Base-by-base conservation (phyloP, 2,888 invertebrate species). In the Amphipyra tragopoginis region DNA sequence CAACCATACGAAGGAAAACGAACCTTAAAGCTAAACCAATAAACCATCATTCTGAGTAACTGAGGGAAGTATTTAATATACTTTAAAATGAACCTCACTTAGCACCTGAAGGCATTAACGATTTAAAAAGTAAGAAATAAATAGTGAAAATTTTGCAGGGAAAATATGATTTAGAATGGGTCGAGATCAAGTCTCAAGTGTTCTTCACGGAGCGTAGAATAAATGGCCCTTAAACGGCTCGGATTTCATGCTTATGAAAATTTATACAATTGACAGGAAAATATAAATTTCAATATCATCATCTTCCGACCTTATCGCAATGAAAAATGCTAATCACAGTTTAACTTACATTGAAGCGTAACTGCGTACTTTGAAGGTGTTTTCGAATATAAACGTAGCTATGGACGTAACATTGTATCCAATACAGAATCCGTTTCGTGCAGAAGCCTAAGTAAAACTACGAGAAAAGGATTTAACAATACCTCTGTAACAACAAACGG, bases 41-140 rank as follows among this genome's bases (percentile, higher is more conserved):
- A 84, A 65, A 75, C 42, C 38, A 47, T 58, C 67, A 38, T 82
- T 76, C 77, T 2, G 47, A 51, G 63, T 49, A 67, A 10, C n/a
- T 13, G 1, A 10, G 10, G 11, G 9, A 65, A 65, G 70, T 70
- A 70, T 81, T 78, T 81, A 81, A 73, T 76, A 78, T 77, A 80
- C 67, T 76, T 70, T 79, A 73, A 81, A 84, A 75, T 77, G 75
- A 81, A 81, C 77, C 71, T 74, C 69, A 74, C 80, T 85, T 79
- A 81, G 65, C 84, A 82, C 83, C 80, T 77, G 77, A 77, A 82
- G 77, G 75, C 78, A 78, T 77, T 79, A 77, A 73, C 70, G 77
- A 75, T 82, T 56, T 81, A 73, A 77, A 82, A 79, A 81, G 76
- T 73, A 75, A 72, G 57, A 65, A 73, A 67, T 75, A 74, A 81